These are phyloP conservation scores for Campoplex capitator DNA, from an alignment of 2,888 invertebrate genomes.

Conservation along the genomic window DNA sequence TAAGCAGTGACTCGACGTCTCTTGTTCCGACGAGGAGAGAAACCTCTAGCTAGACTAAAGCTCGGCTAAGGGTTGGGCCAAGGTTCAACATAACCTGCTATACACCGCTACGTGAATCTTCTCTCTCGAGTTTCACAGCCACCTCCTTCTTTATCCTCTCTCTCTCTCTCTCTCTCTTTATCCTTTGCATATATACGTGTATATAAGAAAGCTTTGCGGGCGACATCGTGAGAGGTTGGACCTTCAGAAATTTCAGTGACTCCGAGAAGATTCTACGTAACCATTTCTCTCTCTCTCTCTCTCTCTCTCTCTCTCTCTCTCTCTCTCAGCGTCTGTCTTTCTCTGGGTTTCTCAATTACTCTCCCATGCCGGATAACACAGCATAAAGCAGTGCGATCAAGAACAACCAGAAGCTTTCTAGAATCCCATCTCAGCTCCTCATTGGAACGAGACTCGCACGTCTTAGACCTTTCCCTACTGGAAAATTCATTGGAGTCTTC, in stretches of 20 bases:
- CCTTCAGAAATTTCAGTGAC: constrained; percentile 57
- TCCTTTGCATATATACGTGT: background rate
- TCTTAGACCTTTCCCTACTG: background rate
- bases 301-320: constrained; percentile 23
- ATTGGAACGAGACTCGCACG: background rate
- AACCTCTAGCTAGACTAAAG: constrained; percentile 56
- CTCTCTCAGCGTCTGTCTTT: background rate
- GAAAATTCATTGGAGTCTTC: constrained; percentile 45
- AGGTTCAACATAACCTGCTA: constrained; percentile 42
- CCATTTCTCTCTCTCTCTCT: constrained; percentile 15
- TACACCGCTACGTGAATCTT: constrained; percentile 37
- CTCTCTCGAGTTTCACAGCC: constrained; percentile 69
- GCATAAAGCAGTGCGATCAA: constrained; percentile 22
- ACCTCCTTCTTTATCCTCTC: constrained; percentile 39
- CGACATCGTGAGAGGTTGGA: constrained; percentile 58
- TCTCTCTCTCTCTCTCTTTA: background rate
- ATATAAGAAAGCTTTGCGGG: constrained; percentile 28
- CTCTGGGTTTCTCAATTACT: constrained; percentile 1
- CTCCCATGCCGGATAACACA: constrained; percentile 31
- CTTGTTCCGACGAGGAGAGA: constrained; percentile 59
- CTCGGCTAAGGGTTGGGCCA: constrained; percentile 41
- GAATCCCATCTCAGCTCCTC: constrained; percentile 17
- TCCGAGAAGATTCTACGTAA: constrained; percentile 39
- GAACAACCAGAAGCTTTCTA: constrained; percentile 36
- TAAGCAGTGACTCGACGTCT: constrained; percentile 46